phyloP scores from a whole-genome alignment of 2,888 invertebrate genomes.

The Cheilosia grossa region DNA sequence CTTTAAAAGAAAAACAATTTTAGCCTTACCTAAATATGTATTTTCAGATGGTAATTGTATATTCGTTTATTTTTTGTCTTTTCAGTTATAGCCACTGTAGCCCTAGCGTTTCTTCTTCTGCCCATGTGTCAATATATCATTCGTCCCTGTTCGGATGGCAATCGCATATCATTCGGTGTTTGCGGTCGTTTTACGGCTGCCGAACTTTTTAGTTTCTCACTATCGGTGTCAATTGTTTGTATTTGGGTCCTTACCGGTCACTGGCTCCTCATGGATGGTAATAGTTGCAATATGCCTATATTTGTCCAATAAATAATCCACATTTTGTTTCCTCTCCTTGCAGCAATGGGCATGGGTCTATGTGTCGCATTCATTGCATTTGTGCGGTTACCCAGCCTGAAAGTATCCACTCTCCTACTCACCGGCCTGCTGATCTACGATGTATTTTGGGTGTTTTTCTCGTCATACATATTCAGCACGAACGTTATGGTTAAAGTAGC shows the following conservation, averaged over 20 bases:
- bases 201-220: conserved; percentile 95
- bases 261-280: conserved; percentile 98
- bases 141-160: conserved; percentile 92
- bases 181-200: conserved; percentile 98
- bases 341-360: conserved; percentile 98
- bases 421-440: conserved; percentile 97
- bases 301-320: conserved; percentile 23
- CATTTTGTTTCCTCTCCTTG: conserved; percentile 76
- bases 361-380: conserved; percentile 99
- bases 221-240: conserved; percentile 96
- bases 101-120: conserved; percentile 96
- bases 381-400: conserved; percentile 96
- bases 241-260: conserved; percentile 99
- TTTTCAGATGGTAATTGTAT: no score
- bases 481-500: conserved; percentile 99
- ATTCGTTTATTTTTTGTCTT: conserved; percentile 65
- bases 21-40: no score
- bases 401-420: conserved; percentile 96
- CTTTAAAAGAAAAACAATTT: no score
- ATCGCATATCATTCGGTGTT: conserved; percentile 93
- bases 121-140: conserved; percentile 99
- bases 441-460: conserved; percentile 99
- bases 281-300: conserved; percentile 73
- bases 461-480: conserved; percentile 98
- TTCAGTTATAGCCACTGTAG: conserved; percentile 97